Evolutionary conservation across 2,888 invertebrate genomes (phyloP).

Genomic region (Acrocyrtus sp.): DNA sequence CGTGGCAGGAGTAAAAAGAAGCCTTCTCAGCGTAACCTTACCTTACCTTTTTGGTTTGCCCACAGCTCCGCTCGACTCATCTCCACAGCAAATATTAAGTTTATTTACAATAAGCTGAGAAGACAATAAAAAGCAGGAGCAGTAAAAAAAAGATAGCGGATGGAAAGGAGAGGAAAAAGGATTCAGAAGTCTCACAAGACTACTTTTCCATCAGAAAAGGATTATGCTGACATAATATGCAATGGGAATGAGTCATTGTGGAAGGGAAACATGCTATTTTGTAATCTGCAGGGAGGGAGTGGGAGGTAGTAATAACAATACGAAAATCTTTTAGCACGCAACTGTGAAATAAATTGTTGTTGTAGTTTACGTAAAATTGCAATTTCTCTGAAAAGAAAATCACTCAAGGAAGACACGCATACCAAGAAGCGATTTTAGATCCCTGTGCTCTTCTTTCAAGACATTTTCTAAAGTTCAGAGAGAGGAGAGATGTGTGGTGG

Average conservation of each 20-base stretch:
- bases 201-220: constrained; percentile 48
- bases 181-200: constrained; percentile 36
- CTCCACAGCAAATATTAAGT: not conserved
- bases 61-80: constrained; percentile 3
- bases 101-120: not conserved
- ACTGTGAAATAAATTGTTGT: constrained; percentile 3
- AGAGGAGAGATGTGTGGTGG: no score
- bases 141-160: not conserved
- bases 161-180: not conserved
- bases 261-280: constrained; percentile 9
- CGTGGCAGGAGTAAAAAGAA: not conserved
- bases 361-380: not conserved
- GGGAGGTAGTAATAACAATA: not conserved
- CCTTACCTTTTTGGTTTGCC: no score
- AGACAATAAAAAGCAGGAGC: not conserved
- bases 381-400: not conserved
- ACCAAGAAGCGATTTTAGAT: no score
- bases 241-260: constrained; percentile 42
- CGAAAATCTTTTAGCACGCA: constrained; percentile 5
- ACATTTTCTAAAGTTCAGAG: no score
- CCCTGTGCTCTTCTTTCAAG: no score
- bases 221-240: constrained; percentile 46
- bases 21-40: no score
- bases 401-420: no score
- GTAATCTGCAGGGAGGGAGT: not conserved